These are phyloP conservation scores for Zaprionus inermis DNA, from an alignment of 1,140 invertebrate genomes.

Conservation along the genomic window DNA sequence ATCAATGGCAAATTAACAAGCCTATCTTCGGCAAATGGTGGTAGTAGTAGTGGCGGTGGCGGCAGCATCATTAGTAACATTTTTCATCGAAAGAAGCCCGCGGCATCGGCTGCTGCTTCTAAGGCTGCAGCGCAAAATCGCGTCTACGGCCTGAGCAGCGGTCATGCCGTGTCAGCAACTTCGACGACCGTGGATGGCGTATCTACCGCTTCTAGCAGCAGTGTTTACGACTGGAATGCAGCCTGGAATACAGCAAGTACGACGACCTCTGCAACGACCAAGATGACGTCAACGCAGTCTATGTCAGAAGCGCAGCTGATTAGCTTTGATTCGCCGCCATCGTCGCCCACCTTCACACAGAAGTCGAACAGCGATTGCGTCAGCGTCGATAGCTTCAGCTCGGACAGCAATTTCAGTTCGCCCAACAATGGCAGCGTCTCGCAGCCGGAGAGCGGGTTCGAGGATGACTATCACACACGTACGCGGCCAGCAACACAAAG, in stretches of 20 bases:
- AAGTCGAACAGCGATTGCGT: conserved; percentile 90
- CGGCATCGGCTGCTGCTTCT: conserved; percentile 55
- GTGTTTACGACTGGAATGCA: conserved; percentile 68
- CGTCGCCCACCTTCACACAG: conserved; percentile 89
- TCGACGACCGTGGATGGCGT: conserved; percentile 20
- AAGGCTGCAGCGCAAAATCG: conserved; percentile 84
- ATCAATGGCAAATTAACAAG: conserved; percentile 54
- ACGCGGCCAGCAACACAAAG: conserved; percentile 84
- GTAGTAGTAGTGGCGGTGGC: conserved; percentile 17
- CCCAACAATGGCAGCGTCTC: conserved; percentile 88
- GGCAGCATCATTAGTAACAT: conserved; percentile 83
- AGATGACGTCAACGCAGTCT: conserved; percentile 13
- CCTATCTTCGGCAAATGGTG: conserved; percentile 20
- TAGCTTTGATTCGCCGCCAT: conserved; percentile 88
- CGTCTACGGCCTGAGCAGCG: conserved; percentile 84
- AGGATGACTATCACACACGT: conserved; percentile 89
- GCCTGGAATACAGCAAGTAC: conserved; percentile 65
- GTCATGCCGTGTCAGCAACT: conserved; percentile 66
- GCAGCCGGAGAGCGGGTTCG: conserved; percentile 90
- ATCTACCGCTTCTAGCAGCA: conserved; percentile 10
- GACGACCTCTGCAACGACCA: conserved; percentile 18
- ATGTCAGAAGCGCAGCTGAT: conserved; percentile 85
- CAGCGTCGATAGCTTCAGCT: conserved; percentile 90
- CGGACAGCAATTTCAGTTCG: conserved; percentile 86
- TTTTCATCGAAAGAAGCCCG: conserved; percentile 74